Evolutionary conservation across 2,888 invertebrate genomes (phyloP).

Genomic region (Papilio gigon): DNA sequence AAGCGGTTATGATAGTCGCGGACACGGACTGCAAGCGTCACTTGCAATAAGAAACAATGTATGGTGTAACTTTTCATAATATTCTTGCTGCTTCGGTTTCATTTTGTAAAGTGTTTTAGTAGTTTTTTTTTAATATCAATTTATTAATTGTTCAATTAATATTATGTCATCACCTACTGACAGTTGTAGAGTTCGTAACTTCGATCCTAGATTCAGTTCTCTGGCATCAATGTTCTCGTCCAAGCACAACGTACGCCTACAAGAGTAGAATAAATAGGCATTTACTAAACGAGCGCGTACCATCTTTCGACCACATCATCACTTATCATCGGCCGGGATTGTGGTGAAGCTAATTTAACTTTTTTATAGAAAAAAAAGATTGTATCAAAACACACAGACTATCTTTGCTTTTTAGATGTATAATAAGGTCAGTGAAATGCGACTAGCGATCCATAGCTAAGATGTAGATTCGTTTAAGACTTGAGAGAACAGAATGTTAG

Average conservation of each 20-base stretch:
- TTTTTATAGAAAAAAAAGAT: no score
- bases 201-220: neutral
- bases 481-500: slow-evolving; percentile 29
- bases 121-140: neutral
- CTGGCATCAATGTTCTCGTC: no score
- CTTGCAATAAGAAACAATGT: slow-evolving; percentile 9
- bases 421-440: slow-evolving; percentile 5
- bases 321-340: no score
- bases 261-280: no score
- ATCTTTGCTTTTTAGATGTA: neutral
- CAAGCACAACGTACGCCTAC: no score
- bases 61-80: neutral
- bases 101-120: neutral
- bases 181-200: neutral
- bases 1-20: slow-evolving; percentile 50
- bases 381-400: neutral
- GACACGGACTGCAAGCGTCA: slow-evolving; percentile 49
- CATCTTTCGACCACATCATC: no score
- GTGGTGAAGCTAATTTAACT: no score
- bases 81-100: neutral
- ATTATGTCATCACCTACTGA: neutral
- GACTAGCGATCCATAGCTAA: slow-evolving; percentile 5
- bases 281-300: no score
- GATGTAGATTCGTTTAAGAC: slow-evolving; percentile 11
- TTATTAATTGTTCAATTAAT: neutral